Conservation (phyloP, 2,113 vertebrate genomes). For the Anoplopoma fimbria region DNA sequence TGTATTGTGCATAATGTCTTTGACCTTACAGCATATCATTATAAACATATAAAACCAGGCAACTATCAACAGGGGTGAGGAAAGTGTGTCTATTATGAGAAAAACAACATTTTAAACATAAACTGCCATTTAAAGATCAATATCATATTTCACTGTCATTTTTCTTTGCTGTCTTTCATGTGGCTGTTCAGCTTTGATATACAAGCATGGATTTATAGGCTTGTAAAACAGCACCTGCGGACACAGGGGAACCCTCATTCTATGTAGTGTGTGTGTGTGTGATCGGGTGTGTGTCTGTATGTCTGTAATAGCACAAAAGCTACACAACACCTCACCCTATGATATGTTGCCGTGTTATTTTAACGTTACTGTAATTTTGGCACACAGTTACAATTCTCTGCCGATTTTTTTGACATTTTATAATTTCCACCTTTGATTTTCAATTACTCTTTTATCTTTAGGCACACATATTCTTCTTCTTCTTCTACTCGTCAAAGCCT, state of each 20-base stretch:
- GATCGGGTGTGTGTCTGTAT: slow-evolving; percentile 1
- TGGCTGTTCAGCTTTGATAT: slow-evolving; percentile 45
- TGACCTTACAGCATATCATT: slow-evolving; percentile 44
- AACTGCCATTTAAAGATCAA: slow-evolving; percentile 54
- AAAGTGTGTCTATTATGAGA: slow-evolving; percentile 31
- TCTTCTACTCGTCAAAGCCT: neutral
- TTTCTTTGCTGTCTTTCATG: neutral
- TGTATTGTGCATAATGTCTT: slow-evolving; percentile 30
- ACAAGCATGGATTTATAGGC: slow-evolving; percentile 41
- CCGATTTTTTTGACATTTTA: neutral
- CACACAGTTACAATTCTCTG: neutral
- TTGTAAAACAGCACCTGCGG: slow-evolving; percentile 41
- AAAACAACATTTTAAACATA: slow-evolving; percentile 44
- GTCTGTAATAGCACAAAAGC: neutral
- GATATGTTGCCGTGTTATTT: slow-evolving; percentile 4
- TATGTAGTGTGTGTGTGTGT: neutral
- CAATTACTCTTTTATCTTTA: neutral
- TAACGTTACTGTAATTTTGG: neutral
- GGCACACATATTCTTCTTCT: neutral
- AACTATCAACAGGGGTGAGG: slow-evolving; percentile 33
- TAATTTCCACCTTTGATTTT: neutral
- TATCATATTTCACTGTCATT: slow-evolving; percentile 33
- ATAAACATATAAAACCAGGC: slow-evolving; percentile 30
- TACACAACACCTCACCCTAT: neutral
- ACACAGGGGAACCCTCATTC: slow-evolving; percentile 40